A percentile compares a stretch with the other conserved stretches of the same genome.
Conservation (phyloP, 1,140 invertebrate genomes). For the Platorchestia sp. region DNA sequence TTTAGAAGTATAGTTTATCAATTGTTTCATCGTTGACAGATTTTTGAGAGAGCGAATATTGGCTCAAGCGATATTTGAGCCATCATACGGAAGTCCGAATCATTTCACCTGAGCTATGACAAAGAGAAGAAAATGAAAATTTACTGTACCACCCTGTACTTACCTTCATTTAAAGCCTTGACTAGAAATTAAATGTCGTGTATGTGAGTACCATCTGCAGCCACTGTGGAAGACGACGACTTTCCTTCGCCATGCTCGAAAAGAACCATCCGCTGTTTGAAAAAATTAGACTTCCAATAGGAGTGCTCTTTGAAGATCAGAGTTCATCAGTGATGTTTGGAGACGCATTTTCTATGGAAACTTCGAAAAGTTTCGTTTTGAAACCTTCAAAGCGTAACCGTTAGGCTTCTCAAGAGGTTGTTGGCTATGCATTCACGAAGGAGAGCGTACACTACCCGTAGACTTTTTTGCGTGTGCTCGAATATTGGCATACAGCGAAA, state of each 20-base stretch:
- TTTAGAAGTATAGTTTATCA: no score
- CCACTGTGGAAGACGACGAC: not conserved
- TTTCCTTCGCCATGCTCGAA: not conserved
- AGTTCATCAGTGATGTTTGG: not conserved
- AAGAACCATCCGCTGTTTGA: not conserved
- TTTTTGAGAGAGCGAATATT: not conserved
- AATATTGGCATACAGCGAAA: no score
- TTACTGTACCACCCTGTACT: not conserved
- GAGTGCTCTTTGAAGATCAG: not conserved
- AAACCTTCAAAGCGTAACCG: not conserved
- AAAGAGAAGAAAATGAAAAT: no score
- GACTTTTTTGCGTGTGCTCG: no score
- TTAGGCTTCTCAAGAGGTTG: not conserved
- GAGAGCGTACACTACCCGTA: no score
- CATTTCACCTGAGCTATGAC: no score
- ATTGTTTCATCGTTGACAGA: not conserved
- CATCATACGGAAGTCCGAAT: no score
- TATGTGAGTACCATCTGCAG: not conserved
- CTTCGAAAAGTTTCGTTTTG: not conserved
- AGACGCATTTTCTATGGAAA: not conserved
- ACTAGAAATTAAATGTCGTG: not conserved
- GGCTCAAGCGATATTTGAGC: no score
- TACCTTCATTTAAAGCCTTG: not conserved
- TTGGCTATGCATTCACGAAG: not conserved
- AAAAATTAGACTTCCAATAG: not conserved